Conservation (phyloP, 2,797 vertebrate genomes). For the Anguilla marmorata region DNA sequence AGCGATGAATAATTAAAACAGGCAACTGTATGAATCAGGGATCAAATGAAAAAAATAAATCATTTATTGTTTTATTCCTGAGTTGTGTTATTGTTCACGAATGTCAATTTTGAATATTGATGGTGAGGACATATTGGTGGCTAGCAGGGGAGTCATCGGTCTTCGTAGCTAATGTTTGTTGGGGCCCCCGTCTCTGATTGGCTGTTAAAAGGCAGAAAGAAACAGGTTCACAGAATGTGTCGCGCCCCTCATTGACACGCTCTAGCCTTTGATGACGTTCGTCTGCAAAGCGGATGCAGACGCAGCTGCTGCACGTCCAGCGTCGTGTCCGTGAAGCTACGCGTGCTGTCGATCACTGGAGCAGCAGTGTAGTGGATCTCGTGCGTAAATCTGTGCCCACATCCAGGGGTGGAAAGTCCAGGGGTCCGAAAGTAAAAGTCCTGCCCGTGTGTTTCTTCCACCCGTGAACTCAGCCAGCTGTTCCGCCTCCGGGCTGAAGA, state of each 20-base stretch:
- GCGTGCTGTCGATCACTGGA: background rate
- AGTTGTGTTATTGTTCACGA: background rate
- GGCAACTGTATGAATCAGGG: background rate
- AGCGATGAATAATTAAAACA: background rate
- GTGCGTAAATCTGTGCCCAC: background rate
- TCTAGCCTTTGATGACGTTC: too few relatives aligned
- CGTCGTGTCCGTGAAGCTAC: background rate
- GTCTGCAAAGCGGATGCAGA: too few relatives aligned
- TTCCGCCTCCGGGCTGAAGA: too few relatives aligned
- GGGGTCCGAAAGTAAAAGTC: too few relatives aligned
- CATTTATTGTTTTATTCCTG: background rate
- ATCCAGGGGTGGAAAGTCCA: too few relatives aligned
- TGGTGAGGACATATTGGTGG: background rate
- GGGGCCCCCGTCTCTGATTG: background rate
- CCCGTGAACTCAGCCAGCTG: too few relatives aligned
- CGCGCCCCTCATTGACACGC: background rate
- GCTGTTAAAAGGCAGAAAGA: background rate
- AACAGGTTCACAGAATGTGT: background rate
- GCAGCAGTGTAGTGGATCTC: background rate
- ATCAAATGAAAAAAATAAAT: constrained; percentile 6
- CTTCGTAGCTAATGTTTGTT: constrained; percentile 24
- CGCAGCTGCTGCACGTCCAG: too few relatives aligned
- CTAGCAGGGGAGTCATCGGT: background rate
- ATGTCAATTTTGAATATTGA: background rate
- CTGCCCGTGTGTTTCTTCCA: too few relatives aligned